These are phyloP conservation scores for Epistrophe eligans DNA, from an alignment of 2,888 invertebrate genomes.

Conservation along the genomic window DNA sequence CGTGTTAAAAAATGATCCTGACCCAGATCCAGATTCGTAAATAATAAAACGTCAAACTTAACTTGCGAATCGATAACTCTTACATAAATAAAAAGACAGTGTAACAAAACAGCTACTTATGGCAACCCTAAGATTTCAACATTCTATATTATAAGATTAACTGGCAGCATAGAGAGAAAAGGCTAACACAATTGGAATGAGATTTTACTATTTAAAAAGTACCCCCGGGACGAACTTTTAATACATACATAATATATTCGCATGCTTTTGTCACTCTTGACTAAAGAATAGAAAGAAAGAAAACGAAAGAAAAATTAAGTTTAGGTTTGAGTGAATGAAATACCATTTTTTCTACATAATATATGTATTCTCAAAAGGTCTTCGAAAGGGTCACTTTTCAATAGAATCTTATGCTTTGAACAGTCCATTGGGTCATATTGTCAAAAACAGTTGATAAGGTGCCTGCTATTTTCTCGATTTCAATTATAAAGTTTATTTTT, in stretches of 20 bases:
- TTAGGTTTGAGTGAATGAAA: constrained; percentile 25
- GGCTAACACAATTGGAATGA: constrained; percentile 54
- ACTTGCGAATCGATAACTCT: background rate
- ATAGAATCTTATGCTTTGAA: constrained; percentile 14
- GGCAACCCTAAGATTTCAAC: constrained; percentile 10
- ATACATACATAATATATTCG: constrained; percentile 10
- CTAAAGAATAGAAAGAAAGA: background rate
- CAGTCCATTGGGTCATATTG: constrained; percentile 39
- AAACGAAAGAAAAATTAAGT: constrained; percentile 1
- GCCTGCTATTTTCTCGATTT: constrained; percentile 29
- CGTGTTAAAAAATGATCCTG: too few relatives aligned
- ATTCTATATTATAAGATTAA: constrained; percentile 52
- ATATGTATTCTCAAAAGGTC: constrained; percentile 29
- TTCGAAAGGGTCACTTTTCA: constrained; percentile 47
- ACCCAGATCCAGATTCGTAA: too few relatives aligned
- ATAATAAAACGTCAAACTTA: too few relatives aligned
- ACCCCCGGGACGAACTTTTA: constrained; percentile 9
- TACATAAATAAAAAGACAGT: background rate
- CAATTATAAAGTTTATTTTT: constrained; percentile 59
- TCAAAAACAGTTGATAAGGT: constrained; percentile 34
- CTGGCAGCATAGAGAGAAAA: constrained; percentile 14
- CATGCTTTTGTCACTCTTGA: constrained; percentile 34
- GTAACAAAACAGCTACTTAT: background rate
- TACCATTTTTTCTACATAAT: constrained; percentile 30
- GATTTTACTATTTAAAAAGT: constrained; percentile 65